These are phyloP conservation scores for Motacilla alba DNA, from an alignment of 2,113 vertebrate genomes.

Conservation along the genomic window DNA sequence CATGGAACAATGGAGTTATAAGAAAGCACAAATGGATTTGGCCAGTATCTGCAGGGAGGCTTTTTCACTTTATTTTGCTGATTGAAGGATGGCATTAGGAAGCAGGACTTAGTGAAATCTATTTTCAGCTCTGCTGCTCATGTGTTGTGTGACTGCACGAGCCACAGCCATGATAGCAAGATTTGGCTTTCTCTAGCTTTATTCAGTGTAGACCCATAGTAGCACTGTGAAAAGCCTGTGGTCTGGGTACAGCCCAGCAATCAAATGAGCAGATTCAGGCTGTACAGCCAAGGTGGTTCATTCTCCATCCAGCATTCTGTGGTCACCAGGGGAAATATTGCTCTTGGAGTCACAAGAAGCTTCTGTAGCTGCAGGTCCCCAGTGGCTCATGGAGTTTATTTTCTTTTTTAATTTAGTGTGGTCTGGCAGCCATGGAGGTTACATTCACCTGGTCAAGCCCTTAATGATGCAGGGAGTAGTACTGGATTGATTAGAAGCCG, in stretches of 20 bases:
- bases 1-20: background rate
- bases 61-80: background rate
- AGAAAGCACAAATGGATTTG: background rate
- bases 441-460: background rate
- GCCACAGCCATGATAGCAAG: background rate
- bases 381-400: background rate
- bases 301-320: background rate
- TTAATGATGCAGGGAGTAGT: background rate
- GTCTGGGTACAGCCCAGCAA: fast-evolving
- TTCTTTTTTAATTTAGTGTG: slow-evolving; percentile 27
- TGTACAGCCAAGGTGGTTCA: background rate
- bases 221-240: background rate
- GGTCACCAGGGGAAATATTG: background rate
- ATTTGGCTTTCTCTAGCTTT: background rate
- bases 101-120: background rate
- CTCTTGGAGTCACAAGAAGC: background rate
- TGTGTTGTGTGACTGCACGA: background rate
- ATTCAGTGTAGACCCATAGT: background rate
- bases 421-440: background rate
- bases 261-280: background rate
- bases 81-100: background rate
- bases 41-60: background rate
- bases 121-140: background rate
- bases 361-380: background rate
- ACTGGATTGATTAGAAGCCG: slow-evolving; percentile 26